These are phyloP conservation scores for Neodiprion virginianus DNA, from an alignment of 1,140 invertebrate genomes.

Conservation along the genomic window DNA sequence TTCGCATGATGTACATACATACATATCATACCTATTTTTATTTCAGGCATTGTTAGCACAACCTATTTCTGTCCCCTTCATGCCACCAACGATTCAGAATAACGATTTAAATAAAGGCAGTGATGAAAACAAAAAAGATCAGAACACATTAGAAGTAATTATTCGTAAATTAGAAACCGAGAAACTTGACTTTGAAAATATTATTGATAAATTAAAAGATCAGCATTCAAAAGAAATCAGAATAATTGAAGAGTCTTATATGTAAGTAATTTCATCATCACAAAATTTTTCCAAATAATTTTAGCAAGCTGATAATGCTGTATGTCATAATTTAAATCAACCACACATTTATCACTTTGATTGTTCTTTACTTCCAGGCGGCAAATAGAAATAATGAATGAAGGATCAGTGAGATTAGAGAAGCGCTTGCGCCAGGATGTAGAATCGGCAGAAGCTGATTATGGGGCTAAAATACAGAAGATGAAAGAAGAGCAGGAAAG, in stretches of 20 bases:
- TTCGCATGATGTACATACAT: not conserved
- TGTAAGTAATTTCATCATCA: slow-evolving; percentile 36
- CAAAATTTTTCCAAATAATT: slow-evolving; percentile 3
- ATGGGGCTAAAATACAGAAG: slow-evolving; percentile 50
- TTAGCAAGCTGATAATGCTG: not conserved
- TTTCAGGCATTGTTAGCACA: slow-evolving; percentile 43
- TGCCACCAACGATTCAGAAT: slow-evolving; percentile 16
- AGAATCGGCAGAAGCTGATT: slow-evolving; percentile 47
- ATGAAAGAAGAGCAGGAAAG: slow-evolving; percentile 48
- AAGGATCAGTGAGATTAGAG: slow-evolving; percentile 48
- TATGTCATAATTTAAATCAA: not conserved
- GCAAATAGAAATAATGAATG: slow-evolving; percentile 49
- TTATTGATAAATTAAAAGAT: slow-evolving; percentile 46
- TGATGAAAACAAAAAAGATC: slow-evolving; percentile 25
- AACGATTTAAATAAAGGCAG: slow-evolving; percentile 26
- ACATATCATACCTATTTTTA: not conserved
- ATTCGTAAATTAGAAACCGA: slow-evolving; percentile 47
- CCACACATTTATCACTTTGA: not conserved
- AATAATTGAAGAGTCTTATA: slow-evolving; percentile 52
- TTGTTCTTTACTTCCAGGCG: slow-evolving; percentile 34
- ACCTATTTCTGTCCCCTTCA: slow-evolving; percentile 34
- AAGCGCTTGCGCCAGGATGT: slow-evolving; percentile 44
- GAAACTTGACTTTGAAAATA: slow-evolving; percentile 48
- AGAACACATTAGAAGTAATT: slow-evolving; percentile 37
- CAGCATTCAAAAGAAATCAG: slow-evolving; percentile 51